Base-by-base conservation (phyloP, 2,888 invertebrate species). In the Nysson spinosus region DNA sequence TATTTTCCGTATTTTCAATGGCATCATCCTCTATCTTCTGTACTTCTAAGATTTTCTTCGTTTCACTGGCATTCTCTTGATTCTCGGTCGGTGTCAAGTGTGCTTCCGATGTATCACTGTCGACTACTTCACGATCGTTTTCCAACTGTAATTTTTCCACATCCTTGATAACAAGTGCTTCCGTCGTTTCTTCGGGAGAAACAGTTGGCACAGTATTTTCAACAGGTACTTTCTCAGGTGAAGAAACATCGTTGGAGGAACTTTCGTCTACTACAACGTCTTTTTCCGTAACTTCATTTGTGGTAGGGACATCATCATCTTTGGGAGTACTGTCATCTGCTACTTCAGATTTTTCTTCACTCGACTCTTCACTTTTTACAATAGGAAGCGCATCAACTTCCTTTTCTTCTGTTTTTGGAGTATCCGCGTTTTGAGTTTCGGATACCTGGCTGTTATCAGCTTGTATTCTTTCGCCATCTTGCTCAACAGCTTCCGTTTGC, bases 61-160 rank as follows among this genome's bases (percentile, higher is more conserved):
- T 44, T 42, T 79, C 77, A 56, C 65, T 60, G 50, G 75, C 60
- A 30, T 67, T 75, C 26, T 74, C 72, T 12, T 77, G 67, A 39
- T 77, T 77, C 40, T 92, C 93, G 32, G 92, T 92, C 16, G 93
- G 92, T 43, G 93, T 93, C 65, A 92, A 86, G 80, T 93, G 93
- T 58, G 91, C 88, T 79, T 93, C 93, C 42, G 92, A 92, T 66
- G 91, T 90, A 83, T 93, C 93, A 70, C 92, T 93, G 44, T 92
- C 89, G 63, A 91, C 89, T 30, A 91, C 89, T 85, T 92, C 92
- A 69, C 90, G 89, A 78, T 92, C 89, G 2, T 77, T 78, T 39
- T 81, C 80, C 37, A 76, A 32, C 14, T 75, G 77, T 47, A 72
- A 63, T 63, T 63, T 77, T 60, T 70, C 76, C 35, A 75, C 73